Evolutionary conservation across 2,888 invertebrate species (phyloP).

Genomic region (Cacoxenus indagator): DNA sequence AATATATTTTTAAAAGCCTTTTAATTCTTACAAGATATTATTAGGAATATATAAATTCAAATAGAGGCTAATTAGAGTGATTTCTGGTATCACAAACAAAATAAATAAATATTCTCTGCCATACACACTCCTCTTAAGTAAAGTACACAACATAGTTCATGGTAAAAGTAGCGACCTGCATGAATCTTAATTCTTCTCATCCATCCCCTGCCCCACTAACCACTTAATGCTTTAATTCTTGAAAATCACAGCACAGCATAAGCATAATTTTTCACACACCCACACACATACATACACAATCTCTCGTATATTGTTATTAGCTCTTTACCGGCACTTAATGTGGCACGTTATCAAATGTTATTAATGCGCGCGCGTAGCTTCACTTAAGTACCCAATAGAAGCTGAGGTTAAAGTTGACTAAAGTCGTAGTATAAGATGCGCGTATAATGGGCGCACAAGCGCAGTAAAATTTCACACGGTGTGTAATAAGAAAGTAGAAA

Average conservation of each 20-base stretch:
- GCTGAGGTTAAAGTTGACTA: neutral
- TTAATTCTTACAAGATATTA: no score
- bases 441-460: constrained; percentile 18
- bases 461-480: constrained; percentile 14
- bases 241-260: neutral
- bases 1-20: no score
- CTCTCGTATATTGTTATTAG: neutral
- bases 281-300: constrained; percentile 2
- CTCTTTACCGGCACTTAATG: neutral
- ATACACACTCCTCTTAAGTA: no score
- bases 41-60: no score
- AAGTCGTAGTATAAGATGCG: neutral
- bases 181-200: no score
- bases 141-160: no score
- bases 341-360: neutral
- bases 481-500: neutral
- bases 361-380: neutral
- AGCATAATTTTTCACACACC: constrained; percentile 19
- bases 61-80: no score
- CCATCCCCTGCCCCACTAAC: neutral
- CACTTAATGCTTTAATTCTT: neutral
- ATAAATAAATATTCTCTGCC: no score
- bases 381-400: neutral
- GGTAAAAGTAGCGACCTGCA: no score
- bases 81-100: no score